phyloP scores from a whole-genome alignment of 2,797 vertebrate genomes.

The Sebastes aleutianus region DNA sequence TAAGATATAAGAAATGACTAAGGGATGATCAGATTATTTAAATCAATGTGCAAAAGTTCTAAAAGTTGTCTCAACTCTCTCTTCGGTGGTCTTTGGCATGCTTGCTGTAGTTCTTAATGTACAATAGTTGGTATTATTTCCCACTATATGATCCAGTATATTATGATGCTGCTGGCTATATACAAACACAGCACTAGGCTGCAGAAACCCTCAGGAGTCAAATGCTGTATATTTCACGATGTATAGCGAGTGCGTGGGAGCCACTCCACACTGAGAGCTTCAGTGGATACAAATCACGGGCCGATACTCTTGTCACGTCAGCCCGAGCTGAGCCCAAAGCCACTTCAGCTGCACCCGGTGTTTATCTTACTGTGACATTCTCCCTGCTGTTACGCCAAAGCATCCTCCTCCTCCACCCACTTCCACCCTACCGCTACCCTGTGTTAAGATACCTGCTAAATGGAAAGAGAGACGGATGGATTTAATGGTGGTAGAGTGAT shows the following conservation, averaged over 20 bases:
- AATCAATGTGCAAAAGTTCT: background rate
- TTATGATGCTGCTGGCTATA: background rate
- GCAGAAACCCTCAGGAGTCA: slow-evolving; percentile 18
- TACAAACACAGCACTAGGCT: background rate
- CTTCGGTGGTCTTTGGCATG: too few species aligned
- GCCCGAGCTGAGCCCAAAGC: slow-evolving; percentile 25
- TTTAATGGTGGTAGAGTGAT: background rate
- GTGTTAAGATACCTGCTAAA: slow-evolving; percentile 12
- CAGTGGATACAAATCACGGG: slow-evolving; percentile 41
- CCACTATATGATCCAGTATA: background rate
- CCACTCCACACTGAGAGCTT: slow-evolving; percentile 34
- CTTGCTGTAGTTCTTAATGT: background rate
- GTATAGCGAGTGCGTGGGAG: slow-evolving; percentile 28
- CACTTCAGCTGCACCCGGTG: slow-evolving; percentile 33
- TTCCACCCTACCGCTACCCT: background rate
- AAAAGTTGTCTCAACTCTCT: background rate
- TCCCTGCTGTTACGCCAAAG: slow-evolving; percentile 10
- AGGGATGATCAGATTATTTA: background rate
- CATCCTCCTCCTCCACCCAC: slow-evolving; percentile 4
- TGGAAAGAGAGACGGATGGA: slow-evolving; percentile 31
- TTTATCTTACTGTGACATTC: slow-evolving; percentile 52
- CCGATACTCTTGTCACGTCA: slow-evolving; percentile 33
- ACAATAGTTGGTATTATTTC: background rate
- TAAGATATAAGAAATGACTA: too few species aligned
- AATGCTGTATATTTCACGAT: slow-evolving; percentile 8